These are phyloP conservation scores for Etheostoma perlongum DNA, from an alignment of 2,797 vertebrate genomes.

Conservation along the genomic window DNA sequence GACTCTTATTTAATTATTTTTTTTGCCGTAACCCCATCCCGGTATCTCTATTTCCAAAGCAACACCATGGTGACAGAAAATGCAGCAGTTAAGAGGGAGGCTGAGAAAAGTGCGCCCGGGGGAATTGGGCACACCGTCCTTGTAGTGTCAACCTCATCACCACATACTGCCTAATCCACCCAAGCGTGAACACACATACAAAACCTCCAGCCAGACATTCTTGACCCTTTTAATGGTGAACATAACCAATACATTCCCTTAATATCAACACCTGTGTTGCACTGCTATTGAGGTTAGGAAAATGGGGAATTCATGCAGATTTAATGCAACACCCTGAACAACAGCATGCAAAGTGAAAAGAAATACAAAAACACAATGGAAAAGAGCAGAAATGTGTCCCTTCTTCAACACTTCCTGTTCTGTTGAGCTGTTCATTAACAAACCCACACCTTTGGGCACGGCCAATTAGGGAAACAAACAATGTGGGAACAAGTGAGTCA, in stretches of 20 bases:
- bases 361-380: background rate
- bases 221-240: conserved; percentile 37
- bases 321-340: conserved; percentile 52
- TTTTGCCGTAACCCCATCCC: background rate
- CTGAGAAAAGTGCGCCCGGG: conserved; percentile 9
- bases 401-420: conserved; percentile 38
- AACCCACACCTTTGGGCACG: conserved; percentile 35
- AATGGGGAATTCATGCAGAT: conserved; percentile 74
- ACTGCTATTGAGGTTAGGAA: conserved; percentile 43
- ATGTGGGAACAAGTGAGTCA: conserved; percentile 1
- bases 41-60: conserved; percentile 46
- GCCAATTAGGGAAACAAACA: conserved; percentile 51
- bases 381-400: conserved; percentile 22
- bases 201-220: conserved; percentile 8
- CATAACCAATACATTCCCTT: conserved; percentile 38
- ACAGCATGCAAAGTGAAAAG: conserved; percentile 34
- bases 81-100: conserved; percentile 15
- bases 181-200: background rate
- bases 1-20: conserved; percentile 24
- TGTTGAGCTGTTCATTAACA: conserved; percentile 36
- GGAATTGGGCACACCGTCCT: conserved; percentile 25
- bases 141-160: conserved; percentile 34
- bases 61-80: conserved; percentile 35
- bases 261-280: conserved; percentile 62
- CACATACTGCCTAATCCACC: conserved; percentile 28